Evolutionary conservation across 2,797 vertebrate species (phyloP).

Genomic region (Diplodus sargus): DNA sequence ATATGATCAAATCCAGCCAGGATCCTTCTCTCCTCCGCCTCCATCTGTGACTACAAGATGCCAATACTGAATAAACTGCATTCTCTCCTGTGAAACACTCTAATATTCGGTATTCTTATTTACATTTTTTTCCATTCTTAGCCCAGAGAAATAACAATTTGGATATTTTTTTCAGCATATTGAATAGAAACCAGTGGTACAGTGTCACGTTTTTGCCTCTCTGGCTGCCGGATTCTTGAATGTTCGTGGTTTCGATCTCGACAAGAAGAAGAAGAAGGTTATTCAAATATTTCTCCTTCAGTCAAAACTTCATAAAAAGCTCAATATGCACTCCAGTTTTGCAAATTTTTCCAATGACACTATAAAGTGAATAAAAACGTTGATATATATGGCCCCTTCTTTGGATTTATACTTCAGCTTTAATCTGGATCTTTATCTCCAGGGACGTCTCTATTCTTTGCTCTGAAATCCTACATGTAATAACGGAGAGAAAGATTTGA

Average conservation of each 20-base stretch:
- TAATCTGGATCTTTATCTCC: neutral
- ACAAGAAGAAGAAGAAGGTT: neutral
- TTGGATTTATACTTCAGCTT: neutral
- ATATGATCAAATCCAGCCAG: constrained; percentile 28
- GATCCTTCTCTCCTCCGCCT: constrained; percentile 4
- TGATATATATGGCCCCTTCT: neutral
- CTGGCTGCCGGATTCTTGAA: neutral
- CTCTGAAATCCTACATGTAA: neutral
- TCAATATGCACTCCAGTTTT: neutral
- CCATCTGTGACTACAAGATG: neutral
- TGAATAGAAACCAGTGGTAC: neutral
- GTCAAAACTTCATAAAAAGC: neutral
- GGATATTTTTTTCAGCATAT: neutral
- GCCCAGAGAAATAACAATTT: neutral
- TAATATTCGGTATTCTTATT: no score
- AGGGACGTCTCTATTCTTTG: neutral
- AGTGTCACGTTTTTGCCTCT: neutral
- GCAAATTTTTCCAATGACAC: neutral
- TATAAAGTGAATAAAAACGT: neutral
- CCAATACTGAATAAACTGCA: neutral
- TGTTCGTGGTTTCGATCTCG: neutral
- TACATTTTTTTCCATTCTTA: no score
- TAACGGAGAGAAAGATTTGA: neutral
- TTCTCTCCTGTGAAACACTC: neutral
- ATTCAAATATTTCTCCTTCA: neutral